Percentiles rank a stretch among this genome's conserved stretches.
Conservation (phyloP, 2,113 vertebrate species). For the Ptychochromis oligacanthus region DNA sequence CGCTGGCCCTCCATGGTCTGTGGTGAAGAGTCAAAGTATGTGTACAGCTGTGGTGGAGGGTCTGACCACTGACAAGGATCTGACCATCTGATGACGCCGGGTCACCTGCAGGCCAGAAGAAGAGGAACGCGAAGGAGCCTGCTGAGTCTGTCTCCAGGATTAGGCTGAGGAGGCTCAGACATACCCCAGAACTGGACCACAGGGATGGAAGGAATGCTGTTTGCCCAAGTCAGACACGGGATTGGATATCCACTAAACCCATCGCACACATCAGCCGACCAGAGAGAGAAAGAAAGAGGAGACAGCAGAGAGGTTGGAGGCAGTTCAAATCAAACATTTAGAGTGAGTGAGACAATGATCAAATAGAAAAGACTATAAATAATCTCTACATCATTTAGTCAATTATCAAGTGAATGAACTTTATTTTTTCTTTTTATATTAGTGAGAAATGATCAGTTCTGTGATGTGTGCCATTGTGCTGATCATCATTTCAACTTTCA, state of each 20-base stretch:
- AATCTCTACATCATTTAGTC: not conserved
- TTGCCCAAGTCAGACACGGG: constrained; percentile 17
- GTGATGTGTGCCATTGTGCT: fast-evolving
- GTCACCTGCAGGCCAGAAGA: not conserved
- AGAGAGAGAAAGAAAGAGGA: not conserved
- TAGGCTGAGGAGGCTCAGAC: constrained; percentile 16
- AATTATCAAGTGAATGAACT: not conserved
- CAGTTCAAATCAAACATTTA: not conserved
- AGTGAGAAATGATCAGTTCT: not conserved
- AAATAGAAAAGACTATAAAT: not conserved
- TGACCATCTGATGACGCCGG: not conserved
- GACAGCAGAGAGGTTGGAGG: not conserved
- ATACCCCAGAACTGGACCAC: constrained; percentile 35
- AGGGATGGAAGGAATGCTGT: constrained; percentile 58
- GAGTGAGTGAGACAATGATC: not conserved
- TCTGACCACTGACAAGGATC: not conserved
- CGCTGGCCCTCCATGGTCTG: not conserved
- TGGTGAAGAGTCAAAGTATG: not conserved
- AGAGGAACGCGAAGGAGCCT: constrained; percentile 1
- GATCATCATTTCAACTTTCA: not conserved
- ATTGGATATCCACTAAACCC: constrained; percentile 50
- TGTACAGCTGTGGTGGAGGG: not conserved
- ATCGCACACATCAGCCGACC: constrained; percentile 28
- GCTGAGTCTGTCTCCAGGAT: constrained; percentile 2
- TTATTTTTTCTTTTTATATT: too few relatives aligned